These are phyloP conservation scores for Pedionomus torquatus DNA, from an alignment of 2,113 vertebrate species.

Conservation along the genomic window DNA sequence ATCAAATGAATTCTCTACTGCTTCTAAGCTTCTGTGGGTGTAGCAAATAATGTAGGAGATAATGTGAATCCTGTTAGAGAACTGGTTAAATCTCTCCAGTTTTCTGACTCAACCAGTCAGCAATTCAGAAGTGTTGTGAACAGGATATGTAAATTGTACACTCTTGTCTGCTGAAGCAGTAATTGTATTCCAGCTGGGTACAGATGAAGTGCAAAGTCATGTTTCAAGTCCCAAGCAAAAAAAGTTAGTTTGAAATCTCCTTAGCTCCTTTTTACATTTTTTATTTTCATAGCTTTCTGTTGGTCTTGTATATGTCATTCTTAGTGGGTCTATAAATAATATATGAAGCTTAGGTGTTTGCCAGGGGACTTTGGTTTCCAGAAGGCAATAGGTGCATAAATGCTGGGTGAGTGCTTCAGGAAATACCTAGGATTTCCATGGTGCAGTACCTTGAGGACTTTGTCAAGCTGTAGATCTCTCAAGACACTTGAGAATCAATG, in stretches of 20 bases:
- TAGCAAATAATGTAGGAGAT: neutral
- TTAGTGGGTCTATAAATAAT: neutral
- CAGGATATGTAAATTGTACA: neutral
- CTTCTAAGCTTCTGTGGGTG: neutral
- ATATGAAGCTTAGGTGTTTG: neutral
- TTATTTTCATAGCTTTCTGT: neutral
- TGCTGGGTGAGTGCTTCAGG: neutral
- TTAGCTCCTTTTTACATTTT: neutral
- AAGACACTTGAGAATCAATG: neutral
- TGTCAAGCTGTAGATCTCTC: neutral
- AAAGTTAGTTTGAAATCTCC: neutral
- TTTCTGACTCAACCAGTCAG: slow-evolving; percentile 7
- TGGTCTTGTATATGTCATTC: neutral
- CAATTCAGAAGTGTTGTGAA: neutral
- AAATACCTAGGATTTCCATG: neutral
- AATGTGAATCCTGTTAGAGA: neutral
- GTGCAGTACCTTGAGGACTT: neutral
- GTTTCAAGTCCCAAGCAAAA: neutral
- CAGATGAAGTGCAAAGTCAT: neutral
- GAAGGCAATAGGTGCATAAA: neutral
- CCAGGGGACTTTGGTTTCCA: neutral
- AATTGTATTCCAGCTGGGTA: neutral
- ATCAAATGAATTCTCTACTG: neutral
- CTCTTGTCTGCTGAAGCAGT: neutral
- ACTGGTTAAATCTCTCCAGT: neutral